Evolutionary conservation across 2,888 invertebrate species (phyloP), one percentile per base, ranked within the genome.

Genomic region (Mesorhabditis spiculigera): DNA sequence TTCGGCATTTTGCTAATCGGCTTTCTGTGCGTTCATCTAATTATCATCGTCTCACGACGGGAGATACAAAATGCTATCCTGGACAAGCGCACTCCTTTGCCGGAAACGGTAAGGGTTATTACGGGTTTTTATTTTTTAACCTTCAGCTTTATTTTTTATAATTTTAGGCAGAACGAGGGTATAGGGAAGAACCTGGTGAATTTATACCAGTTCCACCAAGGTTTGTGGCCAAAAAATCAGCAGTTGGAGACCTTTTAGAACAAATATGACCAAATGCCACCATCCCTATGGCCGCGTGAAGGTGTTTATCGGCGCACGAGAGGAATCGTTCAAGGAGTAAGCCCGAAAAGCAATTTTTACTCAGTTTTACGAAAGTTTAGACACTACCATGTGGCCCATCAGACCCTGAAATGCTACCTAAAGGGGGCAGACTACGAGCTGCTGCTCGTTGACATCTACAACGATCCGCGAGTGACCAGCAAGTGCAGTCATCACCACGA

Each of bases 401-500:
- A 10, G n/a, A 50, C 58, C 8, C 58, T 50, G 58, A 10, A 50
- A 50, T 50, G 58, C 58, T 50, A 50, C 58, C n/a, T 50, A n/a
- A 50, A 50, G n/a, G 58, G 58, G 10, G n/a, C 58, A 13, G 58
- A 50, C 58, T 50, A 50, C n/a, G 58, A 50, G 58, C n/a, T 50
- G 58, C 58, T 10, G 8, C 10, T 50, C n/a, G 58, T 50, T 50
- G 58, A 50, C 58, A 50, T 50, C 58, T 50, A 50, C 58, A 50
- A 50, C n/a, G 58, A 50, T 50, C 58, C 58, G n/a, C 8, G 58
- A 50, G 58, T 50, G 58, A 50, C 58, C 8, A n/a, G 10, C 8
- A 50, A 50, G n/a, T 50, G 58, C n/a, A 50, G 58, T 50, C 58
- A 50, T 50, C 58, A 50, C n/a, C 58, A 50, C n/a, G 58, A 50